Base-by-base conservation (phyloP, 2,888 invertebrate genomes). In the Malacosoma neustria region DNA sequence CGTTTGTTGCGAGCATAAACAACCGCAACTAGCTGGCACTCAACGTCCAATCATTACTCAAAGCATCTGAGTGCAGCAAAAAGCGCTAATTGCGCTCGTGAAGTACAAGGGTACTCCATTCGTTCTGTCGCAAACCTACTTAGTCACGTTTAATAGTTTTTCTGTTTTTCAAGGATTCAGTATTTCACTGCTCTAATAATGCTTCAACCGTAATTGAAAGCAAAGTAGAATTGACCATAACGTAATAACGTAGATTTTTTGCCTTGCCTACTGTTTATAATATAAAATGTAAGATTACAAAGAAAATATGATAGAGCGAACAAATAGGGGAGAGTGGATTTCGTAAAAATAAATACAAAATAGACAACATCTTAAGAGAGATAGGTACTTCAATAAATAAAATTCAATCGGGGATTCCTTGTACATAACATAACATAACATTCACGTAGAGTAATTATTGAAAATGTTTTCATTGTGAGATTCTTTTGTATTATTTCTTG, bases 71-170 rank as follows among this genome's bases (percentile, higher is more conserved):
- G 67, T 74, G 72, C 73, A 72, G 70, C 77, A 82, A 82, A 84
- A 82, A 82, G 69, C 64, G 61, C 84, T 84, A 84, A 84, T 82
- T 81, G 80, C 77, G 64, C 67, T 70, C 75, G 77, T 72, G 72
- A 81, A 77, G 75, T 77, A 80, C 80, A 75, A 76, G 77, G 72
- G 71, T 72, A 72, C 72, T 76, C 65, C 52, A 52, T 50, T 57
- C 57, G 52, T 60, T 67, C 73, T 70, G 72, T 76, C 70, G 66
- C 70, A 69, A 73, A 72, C 64, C 63, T 77, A 80, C 80, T 84
- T 79, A 75, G 75, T 74, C 79, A 81, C 82, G 76, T 82, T 74
- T 70, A 70, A 69, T 71, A 72, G 72, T 76, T 77, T 76, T 80
- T 73, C 70, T 66, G 56, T 61, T 61, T 61, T 55, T 54, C 48